Conservation (phyloP, 2,888 invertebrate species). For the Lithophane leautieri region DNA sequence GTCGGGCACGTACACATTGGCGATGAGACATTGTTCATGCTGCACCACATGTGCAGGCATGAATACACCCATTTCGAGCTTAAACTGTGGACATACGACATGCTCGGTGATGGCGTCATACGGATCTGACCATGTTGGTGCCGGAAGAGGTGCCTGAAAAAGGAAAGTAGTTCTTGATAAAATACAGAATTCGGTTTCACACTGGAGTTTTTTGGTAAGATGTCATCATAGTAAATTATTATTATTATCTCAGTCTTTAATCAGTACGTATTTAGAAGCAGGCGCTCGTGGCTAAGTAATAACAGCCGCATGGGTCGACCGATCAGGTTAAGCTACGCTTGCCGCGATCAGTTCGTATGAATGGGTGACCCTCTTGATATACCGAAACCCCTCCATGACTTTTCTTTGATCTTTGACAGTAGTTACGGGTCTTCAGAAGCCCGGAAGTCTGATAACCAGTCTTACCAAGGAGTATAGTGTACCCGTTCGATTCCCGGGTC, state of each 20-base stretch:
- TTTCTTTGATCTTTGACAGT: too few species aligned
- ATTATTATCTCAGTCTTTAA: neutral
- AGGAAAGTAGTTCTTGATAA: neutral
- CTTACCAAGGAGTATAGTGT: too few species aligned
- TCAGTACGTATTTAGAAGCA: too few species aligned
- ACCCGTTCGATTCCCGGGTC: too few species aligned
- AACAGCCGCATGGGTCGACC: too few species aligned
- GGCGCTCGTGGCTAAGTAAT: too few species aligned
- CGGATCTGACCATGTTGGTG: constrained; percentile 47
- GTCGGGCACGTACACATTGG: constrained; percentile 69
- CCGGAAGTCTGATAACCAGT: too few species aligned
- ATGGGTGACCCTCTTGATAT: too few species aligned
- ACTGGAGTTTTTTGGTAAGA: neutral
- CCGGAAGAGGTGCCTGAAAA: constrained; percentile 37
- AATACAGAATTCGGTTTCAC: neutral
- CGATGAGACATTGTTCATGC: constrained; percentile 70
- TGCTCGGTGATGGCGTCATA: constrained; percentile 43
- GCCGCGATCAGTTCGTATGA: too few species aligned
- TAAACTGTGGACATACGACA: constrained; percentile 47
- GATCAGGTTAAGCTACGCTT: too few species aligned
- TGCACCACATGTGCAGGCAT: constrained; percentile 29
- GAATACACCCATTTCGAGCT: neutral
- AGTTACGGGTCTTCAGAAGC: too few species aligned
- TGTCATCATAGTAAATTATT: neutral
- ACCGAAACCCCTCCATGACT: too few species aligned